Conservation (phyloP, 2,797 vertebrate genomes). For the Artibeus jamaicensis region DNA sequence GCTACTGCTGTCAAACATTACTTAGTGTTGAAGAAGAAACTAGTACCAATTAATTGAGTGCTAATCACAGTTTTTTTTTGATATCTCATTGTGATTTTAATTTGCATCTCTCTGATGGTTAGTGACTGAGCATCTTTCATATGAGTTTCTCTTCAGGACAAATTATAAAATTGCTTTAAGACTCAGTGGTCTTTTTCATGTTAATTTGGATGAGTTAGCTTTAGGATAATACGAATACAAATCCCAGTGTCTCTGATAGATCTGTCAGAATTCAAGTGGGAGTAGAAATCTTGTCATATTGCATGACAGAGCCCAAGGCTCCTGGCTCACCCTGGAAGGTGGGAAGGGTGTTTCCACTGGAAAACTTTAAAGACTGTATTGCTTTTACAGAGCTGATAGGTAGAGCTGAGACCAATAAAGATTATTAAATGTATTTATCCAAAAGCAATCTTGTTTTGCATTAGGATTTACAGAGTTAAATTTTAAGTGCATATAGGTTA, state of each 20-base stretch:
- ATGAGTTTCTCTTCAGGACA: not conserved
- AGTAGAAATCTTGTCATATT: slow-evolving; percentile 26
- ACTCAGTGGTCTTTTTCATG: slow-evolving; percentile 1
- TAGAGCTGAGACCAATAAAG: not conserved
- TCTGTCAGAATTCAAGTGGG: not conserved
- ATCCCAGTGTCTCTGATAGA: slow-evolving; percentile 58
- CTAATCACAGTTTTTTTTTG: not conserved
- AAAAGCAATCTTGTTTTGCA: slow-evolving; percentile 31
- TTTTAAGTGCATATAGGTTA: slow-evolving; percentile 32
- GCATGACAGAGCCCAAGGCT: not conserved
- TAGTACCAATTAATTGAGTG: not conserved
- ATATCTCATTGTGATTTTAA: no score
- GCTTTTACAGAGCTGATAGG: slow-evolving; percentile 32
- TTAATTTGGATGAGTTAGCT: not conserved
- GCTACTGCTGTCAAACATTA: not conserved
- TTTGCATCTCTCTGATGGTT: no score
- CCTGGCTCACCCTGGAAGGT: not conserved
- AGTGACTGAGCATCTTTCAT: no score
- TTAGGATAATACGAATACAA: not conserved
- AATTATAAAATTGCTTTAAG: slow-evolving; percentile 20
- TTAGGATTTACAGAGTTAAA: slow-evolving; percentile 34
- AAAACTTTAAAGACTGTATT: slow-evolving; percentile 73
- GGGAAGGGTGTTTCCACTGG: slow-evolving; percentile 51
- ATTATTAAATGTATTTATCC: not conserved
- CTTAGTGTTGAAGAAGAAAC: slow-evolving; percentile 41